Conservation (phyloP, 2,888 invertebrate genomes). For the Argyra leucocephala region DNA sequence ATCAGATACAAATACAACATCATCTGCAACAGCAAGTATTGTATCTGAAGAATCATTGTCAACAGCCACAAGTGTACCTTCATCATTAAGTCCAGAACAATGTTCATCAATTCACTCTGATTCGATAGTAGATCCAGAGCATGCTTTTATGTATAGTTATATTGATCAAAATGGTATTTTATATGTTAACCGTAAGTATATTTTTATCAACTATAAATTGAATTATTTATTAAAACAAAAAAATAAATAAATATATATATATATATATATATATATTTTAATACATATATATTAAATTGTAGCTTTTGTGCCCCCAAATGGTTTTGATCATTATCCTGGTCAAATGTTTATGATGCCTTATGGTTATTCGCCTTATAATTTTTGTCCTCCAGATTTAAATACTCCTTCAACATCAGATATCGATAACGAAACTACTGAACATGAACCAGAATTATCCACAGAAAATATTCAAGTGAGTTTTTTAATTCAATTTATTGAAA, state of each 20-base stretch:
- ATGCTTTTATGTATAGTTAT: conserved; percentile 35
- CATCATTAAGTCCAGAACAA: conserved; percentile 24
- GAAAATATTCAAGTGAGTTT: neutral
- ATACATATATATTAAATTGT: conserved; percentile 7
- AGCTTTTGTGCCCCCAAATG: conserved; percentile 23
- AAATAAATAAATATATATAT: too few species aligned
- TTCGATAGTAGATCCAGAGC: conserved; percentile 21
- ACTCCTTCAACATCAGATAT: conserved; percentile 14
- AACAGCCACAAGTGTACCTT: conserved; percentile 23
- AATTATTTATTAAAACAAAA: too few species aligned
- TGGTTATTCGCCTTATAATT: conserved; percentile 24
- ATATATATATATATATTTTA: too few species aligned
- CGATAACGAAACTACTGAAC: neutral
- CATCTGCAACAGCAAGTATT: conserved; percentile 25
- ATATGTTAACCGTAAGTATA: conserved; percentile 45
- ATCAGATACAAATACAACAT: conserved; percentile 24
- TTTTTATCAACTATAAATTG: too few species aligned
- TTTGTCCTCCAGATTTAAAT: conserved; percentile 21
- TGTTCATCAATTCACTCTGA: conserved; percentile 23
- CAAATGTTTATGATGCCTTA: conserved; percentile 27
- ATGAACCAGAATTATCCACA: neutral
- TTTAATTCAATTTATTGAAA: too few species aligned
- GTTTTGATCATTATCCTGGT: conserved; percentile 25
- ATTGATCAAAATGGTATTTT: conserved; percentile 47
- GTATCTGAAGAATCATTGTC: conserved; percentile 25